Evolutionary conservation across 2,888 invertebrate species (phyloP), one percentile per base, ranked within the genome.

Genomic region (Drosophila hamatofila): DNA sequence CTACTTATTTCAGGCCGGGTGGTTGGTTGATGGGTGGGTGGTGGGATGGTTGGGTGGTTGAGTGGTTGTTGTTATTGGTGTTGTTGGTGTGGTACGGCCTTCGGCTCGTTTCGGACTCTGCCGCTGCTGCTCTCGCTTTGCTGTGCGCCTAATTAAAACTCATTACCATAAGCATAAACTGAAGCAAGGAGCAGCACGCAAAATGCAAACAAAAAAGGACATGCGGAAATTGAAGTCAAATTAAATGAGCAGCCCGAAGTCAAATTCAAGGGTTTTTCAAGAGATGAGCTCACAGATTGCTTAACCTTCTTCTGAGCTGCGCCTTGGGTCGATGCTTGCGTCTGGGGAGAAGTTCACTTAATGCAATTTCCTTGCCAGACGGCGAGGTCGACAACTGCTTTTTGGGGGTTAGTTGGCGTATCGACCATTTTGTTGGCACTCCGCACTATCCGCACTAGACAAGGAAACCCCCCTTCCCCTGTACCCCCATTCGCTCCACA

Each of bases 291-390:
- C 63, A 12, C 52, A 66, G 71, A 67, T 64, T 66, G 61, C 14
- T 78, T 62, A 64, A 83, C 61, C 72, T 68, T 52, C 16, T 37
- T 70, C 75, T 44, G 35, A 14, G 62, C 23, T 37, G 16, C 23
- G 48, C n/a, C 49, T 55, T 58, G 48, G 58, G 35, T 4, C 27
- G 37, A 25, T 51, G 61, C 37, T 63, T 54, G 52, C 21, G 69
- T 39, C 46, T 70, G 27, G 61, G 41, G 58, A 44, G 61, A 75
- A 72, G 69, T 70, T 72, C 39, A 65, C 66, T 70, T 88, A 90
- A 88, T 88, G 90, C 80, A 88, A 90, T 88, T 88, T 88, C 82
- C 90, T 75, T 69, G 82, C 87, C 89, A 88, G 88, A 90, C 90
- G 46, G 54, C 67, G 60, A 44, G 23, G 49, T 35, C 33, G 51